These are phyloP conservation scores for Hypselothyrea guttata DNA, from an alignment of 2,888 invertebrate genomes.

Conservation along the genomic window DNA sequence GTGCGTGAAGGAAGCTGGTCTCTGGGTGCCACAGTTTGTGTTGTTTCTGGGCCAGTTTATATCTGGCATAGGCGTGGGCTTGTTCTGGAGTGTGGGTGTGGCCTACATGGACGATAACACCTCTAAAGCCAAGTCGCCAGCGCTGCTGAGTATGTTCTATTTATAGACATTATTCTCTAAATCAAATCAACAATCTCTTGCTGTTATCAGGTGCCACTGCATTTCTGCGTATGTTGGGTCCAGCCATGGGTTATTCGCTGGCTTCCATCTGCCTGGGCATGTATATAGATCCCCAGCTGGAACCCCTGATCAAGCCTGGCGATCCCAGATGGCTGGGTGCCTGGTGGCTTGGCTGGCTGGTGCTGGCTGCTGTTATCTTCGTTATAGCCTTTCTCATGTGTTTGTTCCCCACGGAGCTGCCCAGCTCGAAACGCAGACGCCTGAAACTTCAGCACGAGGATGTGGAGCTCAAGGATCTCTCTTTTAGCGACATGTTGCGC, in stretches of 20 bases:
- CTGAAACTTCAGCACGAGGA: constrained; percentile 58
- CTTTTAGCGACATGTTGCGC: constrained; percentile 84
- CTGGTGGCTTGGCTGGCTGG: constrained; percentile 90
- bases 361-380: constrained; percentile 84
- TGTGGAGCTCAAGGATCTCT: constrained; percentile 55
- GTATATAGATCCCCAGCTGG: constrained; percentile 86
- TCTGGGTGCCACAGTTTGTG: constrained; percentile 84
- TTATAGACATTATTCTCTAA: no score
- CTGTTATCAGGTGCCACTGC: constrained; percentile 85
- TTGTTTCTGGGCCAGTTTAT: constrained; percentile 86
- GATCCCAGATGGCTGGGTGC: constrained; percentile 91
- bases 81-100: constrained; percentile 87
- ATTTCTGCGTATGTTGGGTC: constrained; percentile 84
- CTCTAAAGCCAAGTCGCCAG: constrained; percentile 87
- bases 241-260: constrained; percentile 86
- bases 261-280: constrained; percentile 86
- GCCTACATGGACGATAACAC: constrained; percentile 89
- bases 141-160: constrained; percentile 86
- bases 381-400: constrained; percentile 85
- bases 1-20: constrained; percentile 38
- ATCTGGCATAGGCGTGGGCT: constrained; percentile 86
- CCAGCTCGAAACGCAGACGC: constrained; percentile 85
- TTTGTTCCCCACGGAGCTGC: constrained; percentile 87
- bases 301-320: constrained; percentile 85
- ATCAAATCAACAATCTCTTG: constrained; percentile 60